These are phyloP conservation scores for Scomberomorus guttatus DNA, from an alignment of 2,797 vertebrate species.

Conservation along the genomic window DNA sequence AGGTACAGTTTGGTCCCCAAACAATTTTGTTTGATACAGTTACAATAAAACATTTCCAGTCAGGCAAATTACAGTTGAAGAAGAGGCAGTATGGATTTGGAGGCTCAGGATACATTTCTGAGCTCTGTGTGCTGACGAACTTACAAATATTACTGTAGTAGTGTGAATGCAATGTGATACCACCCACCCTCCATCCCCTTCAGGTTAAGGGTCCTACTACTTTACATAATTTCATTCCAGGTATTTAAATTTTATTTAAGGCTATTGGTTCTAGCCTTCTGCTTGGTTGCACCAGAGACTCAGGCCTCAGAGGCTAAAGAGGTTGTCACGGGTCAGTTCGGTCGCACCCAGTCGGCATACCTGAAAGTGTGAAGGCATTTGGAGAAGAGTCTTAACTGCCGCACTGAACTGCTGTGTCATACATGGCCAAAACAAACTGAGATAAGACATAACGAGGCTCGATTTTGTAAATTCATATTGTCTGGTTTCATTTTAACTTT, in stretches of 20 bases:
- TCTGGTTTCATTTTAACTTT: background rate
- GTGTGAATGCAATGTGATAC: background rate
- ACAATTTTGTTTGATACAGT: slow-evolving; percentile 21
- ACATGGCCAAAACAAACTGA: background rate
- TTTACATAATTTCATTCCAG: slow-evolving; percentile 65
- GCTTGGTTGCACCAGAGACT: slow-evolving; percentile 63
- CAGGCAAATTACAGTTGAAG: slow-evolving; percentile 13
- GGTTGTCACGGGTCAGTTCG: slow-evolving; percentile 61
- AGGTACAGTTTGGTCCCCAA: slow-evolving; percentile 21
- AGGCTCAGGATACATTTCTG: background rate
- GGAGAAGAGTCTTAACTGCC: background rate
- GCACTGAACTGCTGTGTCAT: background rate
- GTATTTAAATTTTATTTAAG: slow-evolving; percentile 69
- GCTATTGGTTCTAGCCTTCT: slow-evolving; percentile 69
- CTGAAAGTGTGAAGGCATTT: slow-evolving; percentile 32
- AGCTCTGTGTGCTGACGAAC: slow-evolving; percentile 3
- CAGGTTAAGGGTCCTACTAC: slow-evolving; percentile 29
- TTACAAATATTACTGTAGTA: background rate
- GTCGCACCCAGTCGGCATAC: slow-evolving; percentile 37
- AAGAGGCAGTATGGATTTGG: background rate
- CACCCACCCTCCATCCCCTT: background rate
- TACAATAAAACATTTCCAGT: background rate
- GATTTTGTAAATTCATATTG: background rate
- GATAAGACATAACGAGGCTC: background rate
- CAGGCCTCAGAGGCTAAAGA: slow-evolving; percentile 58